Evolutionary conservation across 2,888 invertebrate species (phyloP).

Genomic region (Sinelater perroti): DNA sequence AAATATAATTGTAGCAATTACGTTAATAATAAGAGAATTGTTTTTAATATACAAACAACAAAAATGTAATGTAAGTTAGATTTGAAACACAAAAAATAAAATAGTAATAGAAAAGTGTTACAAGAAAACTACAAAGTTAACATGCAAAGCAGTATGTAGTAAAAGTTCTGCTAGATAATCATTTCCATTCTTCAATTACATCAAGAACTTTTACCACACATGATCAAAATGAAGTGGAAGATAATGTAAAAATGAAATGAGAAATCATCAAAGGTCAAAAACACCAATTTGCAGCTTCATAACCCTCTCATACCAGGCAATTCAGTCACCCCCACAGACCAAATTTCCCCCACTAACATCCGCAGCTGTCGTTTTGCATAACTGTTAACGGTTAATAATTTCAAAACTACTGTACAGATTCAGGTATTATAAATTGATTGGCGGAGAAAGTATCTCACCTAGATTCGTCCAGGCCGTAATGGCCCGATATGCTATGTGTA

Average conservation of each 20-base stretch:
- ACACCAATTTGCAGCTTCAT: not conserved
- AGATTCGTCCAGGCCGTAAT: conserved; percentile 59
- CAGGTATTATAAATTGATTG: conserved; percentile 8
- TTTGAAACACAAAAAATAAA: too few relatives aligned
- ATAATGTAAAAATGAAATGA: conserved; percentile 12
- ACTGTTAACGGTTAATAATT: conserved; percentile 1
- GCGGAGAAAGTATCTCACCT: conserved; percentile 55
- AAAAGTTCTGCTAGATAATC: too few relatives aligned
- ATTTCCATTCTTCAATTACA: too few relatives aligned
- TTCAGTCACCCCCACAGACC: not conserved
- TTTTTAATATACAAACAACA: too few relatives aligned
- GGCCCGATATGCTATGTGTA: conserved; percentile 55
- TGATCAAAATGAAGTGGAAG: conserved; percentile 16
- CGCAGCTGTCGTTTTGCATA: not conserved
- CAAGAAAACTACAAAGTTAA: not conserved
- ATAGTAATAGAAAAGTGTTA: not conserved
- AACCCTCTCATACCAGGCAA: conserved; percentile 17
- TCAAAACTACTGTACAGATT: conserved; percentile 9
- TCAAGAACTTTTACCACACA: not conserved
- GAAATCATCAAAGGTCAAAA: not conserved
- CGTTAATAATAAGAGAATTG: too few relatives aligned
- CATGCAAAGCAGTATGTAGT: not conserved
- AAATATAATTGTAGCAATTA: too few relatives aligned
- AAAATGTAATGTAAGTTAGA: too few relatives aligned
- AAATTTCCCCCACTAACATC: not conserved